Evolutionary conservation across 2,113 vertebrate genomes (phyloP).

Genomic region (Thomomys bottae): DNA sequence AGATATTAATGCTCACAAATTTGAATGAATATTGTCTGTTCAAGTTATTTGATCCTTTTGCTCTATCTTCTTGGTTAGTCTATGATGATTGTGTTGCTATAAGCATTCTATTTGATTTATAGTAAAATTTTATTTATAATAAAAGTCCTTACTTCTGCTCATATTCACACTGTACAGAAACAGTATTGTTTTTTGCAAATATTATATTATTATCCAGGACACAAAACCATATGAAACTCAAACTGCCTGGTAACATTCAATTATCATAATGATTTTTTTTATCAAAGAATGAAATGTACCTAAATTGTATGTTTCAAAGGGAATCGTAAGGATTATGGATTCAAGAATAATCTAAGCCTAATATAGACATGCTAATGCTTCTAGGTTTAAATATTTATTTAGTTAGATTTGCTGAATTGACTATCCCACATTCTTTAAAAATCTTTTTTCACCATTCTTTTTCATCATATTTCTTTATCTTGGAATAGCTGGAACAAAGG

Average conservation of each 20-base stretch:
- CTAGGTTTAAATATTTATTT: background rate
- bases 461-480: too few relatives aligned
- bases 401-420: background rate
- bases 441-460: too few relatives aligned
- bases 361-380: background rate
- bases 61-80: background rate
- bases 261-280: background rate
- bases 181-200: background rate
- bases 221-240: background rate
- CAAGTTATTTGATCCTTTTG: background rate
- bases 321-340: background rate
- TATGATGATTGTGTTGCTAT: slow-evolving; percentile 18
- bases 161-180: background rate
- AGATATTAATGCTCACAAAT: background rate
- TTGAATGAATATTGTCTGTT: background rate
- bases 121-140: slow-evolving; percentile 44
- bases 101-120: slow-evolving; percentile 47
- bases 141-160: slow-evolving; percentile 30
- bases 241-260: background rate
- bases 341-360: background rate
- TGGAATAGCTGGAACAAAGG: too few relatives aligned
- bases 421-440: too few relatives aligned
- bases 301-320: background rate
- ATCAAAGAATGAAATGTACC: background rate
- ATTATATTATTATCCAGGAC: background rate